Percentiles rank a stretch among this genome's conserved stretches.
Evolutionary conservation across 2,113 vertebrate species (phyloP).

Genomic region (Aptenodytes patagonicus): DNA sequence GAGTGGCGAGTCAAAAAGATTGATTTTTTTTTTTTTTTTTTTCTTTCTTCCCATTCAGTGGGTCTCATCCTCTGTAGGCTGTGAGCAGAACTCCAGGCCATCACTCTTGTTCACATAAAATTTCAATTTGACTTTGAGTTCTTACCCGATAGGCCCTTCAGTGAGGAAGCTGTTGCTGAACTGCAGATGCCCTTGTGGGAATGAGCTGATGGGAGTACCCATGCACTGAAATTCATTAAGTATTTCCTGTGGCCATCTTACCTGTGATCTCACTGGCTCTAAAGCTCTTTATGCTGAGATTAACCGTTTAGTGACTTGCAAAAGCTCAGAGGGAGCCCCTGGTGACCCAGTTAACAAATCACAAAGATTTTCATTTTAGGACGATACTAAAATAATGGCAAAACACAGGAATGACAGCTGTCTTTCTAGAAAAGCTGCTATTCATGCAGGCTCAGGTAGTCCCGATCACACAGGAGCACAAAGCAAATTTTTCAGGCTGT

Average conservation of each 20-base stretch:
- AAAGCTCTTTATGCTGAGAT: background rate
- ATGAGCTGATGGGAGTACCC: background rate
- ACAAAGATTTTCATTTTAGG: background rate
- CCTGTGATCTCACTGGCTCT: background rate
- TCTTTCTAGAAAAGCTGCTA: background rate
- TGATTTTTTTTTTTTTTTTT: background rate
- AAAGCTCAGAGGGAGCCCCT: background rate
- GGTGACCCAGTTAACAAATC: background rate
- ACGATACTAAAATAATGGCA: background rate
- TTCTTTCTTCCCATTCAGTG: background rate
- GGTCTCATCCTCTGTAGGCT: background rate
- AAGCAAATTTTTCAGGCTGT: background rate
- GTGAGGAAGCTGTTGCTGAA: background rate
- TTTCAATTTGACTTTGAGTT: background rate
- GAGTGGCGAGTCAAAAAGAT: background rate
- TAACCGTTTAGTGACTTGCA: background rate
- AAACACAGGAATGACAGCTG: background rate
- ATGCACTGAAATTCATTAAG: background rate
- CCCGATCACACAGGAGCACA: fast-evolving
- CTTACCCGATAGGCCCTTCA: background rate
- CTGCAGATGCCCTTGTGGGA: background rate
- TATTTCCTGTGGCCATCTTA: background rate
- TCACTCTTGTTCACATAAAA: background rate
- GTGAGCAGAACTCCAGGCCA: background rate
- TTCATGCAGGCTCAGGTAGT: background rate